Conservation (phyloP, 2,797 vertebrate genomes). For the Prunella strophiata region DNA sequence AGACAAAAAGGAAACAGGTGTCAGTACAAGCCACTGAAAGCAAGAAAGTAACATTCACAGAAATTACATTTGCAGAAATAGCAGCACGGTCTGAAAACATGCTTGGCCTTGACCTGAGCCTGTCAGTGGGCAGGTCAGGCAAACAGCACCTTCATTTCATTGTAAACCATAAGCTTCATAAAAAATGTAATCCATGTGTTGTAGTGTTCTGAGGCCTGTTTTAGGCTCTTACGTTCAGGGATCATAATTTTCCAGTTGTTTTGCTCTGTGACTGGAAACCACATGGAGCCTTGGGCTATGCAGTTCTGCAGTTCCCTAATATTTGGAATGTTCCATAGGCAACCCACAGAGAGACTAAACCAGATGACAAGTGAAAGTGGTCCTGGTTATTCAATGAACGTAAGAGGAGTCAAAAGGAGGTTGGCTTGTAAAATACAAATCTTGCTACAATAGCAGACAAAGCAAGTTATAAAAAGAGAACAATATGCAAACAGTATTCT, state of each 20-base stretch:
- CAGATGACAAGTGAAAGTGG: conserved; percentile 40
- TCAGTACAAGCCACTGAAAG: neutral
- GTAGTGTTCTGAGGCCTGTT: neutral
- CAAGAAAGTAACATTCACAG: conserved; percentile 29
- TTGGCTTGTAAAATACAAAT: neutral
- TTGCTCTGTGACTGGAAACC: conserved; percentile 20
- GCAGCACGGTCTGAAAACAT: neutral
- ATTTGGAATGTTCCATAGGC: conserved; percentile 74
- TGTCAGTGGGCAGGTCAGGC: neutral
- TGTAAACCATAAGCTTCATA: neutral
- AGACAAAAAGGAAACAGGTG: conserved; percentile 43
- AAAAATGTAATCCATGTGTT: neutral
- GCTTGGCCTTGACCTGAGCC: neutral
- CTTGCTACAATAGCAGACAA: neutral
- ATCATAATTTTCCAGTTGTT: conserved; percentile 49
- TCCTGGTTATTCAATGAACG: neutral
- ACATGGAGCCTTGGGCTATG: neutral
- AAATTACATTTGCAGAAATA: conserved; percentile 34
- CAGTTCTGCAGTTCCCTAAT: conserved; percentile 59
- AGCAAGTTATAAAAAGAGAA: neutral
- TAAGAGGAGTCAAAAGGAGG: neutral
- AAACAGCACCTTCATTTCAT: neutral
- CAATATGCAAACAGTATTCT: neutral
- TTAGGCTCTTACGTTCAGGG: neutral
- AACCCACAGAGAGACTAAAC: conserved; percentile 53